These are phyloP conservation scores for Myotis brandtii DNA, from an alignment of 2,113 vertebrate genomes.

Conservation along the genomic window DNA sequence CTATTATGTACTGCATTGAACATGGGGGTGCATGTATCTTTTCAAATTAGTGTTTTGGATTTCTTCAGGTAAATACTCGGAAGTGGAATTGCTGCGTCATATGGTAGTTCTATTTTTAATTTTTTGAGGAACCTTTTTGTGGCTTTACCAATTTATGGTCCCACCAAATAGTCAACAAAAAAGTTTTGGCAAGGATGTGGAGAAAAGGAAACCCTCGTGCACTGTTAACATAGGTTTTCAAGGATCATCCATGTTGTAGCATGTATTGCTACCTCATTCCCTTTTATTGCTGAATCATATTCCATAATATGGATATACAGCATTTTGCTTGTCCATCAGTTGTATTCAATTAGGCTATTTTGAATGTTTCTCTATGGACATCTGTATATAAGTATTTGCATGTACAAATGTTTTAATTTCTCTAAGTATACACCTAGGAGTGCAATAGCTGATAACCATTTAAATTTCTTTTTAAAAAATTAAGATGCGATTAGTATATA, in stretches of 20 bases:
- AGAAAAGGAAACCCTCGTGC: neutral
- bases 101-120: neutral
- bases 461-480: neutral
- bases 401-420: constrained; percentile 9
- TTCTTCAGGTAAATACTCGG: neutral
- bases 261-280: neutral
- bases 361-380: neutral
- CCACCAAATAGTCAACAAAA: neutral
- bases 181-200: neutral
- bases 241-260: neutral
- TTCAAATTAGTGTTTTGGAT: neutral
- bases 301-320: neutral
- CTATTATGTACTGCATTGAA: neutral
- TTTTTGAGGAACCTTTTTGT: neutral
- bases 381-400: neutral
- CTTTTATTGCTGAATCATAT: neutral
- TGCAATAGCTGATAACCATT: neutral
- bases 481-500: neutral
- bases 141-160: neutral
- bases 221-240: neutral
- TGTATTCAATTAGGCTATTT: neutral
- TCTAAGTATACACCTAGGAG: neutral
- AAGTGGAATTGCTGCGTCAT: neutral
- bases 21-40: neutral
- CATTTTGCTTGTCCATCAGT: neutral